phyloP scores from a whole-genome alignment of 2,113 vertebrate species.

The Seriola aureovittata region DNA sequence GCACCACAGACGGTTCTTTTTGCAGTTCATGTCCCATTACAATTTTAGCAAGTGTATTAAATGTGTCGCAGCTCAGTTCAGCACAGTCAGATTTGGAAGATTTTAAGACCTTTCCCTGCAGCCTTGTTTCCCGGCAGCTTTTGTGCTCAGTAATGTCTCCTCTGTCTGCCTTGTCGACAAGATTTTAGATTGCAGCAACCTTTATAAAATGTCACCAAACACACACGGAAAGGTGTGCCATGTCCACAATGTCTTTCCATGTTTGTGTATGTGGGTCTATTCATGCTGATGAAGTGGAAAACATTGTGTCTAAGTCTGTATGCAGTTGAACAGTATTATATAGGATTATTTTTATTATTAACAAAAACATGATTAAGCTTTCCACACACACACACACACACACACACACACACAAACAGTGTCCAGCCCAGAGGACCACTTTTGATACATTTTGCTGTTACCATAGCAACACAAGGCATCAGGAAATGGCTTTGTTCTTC shows the following conservation, averaged over 20 bases:
- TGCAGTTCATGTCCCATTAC: neutral
- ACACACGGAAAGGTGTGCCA: conserved; percentile 22
- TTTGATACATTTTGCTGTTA: conserved; percentile 31
- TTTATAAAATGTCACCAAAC: conserved; percentile 68
- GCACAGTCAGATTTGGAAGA: conserved; percentile 1
- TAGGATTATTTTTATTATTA: conserved; percentile 20
- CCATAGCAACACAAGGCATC: conserved; percentile 68
- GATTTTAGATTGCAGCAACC: conserved; percentile 57
- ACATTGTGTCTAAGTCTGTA: neutral
- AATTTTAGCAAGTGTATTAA: neutral
- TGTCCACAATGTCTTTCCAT: neutral
- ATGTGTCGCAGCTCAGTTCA: conserved; percentile 21
- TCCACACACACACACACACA: conserved; percentile 2
- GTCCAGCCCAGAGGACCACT: conserved; percentile 21
- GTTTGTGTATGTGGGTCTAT: conserved; percentile 13
- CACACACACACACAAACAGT: neutral
- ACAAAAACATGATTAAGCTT: conserved; percentile 41
- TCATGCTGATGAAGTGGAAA: conserved; percentile 41
- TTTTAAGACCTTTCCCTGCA: conserved; percentile 1
- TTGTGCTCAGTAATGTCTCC: conserved; percentile 6
- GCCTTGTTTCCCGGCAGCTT: conserved; percentile 5
- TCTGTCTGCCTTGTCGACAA: conserved; percentile 25
- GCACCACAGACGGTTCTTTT: neutral
- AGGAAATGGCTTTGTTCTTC: conserved; percentile 65
- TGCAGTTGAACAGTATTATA: neutral